phyloP scores from a whole-genome alignment of 37 sponge, comb jelly and placozoan species.

The Cladorhizidae sp. region DNA sequence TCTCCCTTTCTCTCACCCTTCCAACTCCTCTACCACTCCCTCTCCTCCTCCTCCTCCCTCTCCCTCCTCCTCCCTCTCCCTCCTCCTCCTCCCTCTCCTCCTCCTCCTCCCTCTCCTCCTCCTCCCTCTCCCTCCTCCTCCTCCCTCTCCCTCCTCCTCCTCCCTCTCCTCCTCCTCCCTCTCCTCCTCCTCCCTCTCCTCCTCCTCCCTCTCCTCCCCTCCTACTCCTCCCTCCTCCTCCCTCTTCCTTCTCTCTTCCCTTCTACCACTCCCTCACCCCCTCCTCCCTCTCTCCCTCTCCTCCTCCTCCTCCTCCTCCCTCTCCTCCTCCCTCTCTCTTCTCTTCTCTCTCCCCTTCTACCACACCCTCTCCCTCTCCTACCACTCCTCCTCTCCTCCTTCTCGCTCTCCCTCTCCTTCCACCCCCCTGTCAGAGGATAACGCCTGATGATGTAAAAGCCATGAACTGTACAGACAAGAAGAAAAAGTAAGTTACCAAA shows the following conservation, averaged over 20 bases:
- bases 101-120: background rate
- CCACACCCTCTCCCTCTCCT: background rate
- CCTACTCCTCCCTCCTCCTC: slow-evolving; percentile 9
- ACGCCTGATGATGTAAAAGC: slow-evolving; percentile 14
- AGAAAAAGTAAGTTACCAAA: slow-evolving; percentile 24
- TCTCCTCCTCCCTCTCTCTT: background rate
- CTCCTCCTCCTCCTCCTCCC: background rate
- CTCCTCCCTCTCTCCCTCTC: background rate
- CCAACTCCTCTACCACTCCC: background rate
- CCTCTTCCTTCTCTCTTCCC: background rate
- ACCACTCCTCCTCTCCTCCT: background rate
- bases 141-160: background rate
- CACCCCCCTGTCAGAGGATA: background rate
- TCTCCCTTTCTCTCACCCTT: background rate
- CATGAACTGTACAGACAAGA: background rate
- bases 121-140: background rate
- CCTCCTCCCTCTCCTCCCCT: background rate
- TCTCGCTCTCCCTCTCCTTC: background rate
- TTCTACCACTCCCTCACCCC: background rate
- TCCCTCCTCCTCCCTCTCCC: background rate
- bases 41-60: no score
- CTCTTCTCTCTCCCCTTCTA: background rate
- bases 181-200: background rate
- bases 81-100: background rate
- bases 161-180: background rate